These are phyloP conservation scores for Mesochorus sp. DNA, from an alignment of 2,888 invertebrate genomes.

Conservation along the genomic window DNA sequence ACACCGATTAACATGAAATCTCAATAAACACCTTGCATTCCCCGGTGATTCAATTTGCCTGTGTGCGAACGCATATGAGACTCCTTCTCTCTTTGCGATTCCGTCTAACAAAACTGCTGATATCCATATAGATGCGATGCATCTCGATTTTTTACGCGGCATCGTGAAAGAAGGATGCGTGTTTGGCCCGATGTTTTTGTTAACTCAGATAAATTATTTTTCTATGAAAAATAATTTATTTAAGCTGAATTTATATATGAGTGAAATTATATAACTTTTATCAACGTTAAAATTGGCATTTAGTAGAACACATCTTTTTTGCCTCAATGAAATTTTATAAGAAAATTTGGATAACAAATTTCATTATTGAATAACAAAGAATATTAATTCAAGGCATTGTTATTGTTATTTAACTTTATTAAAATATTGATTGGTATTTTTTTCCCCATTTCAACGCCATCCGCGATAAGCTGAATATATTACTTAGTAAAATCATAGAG, in stretches of 20 bases:
- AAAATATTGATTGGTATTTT: no score
- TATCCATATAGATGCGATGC: slow-evolving; percentile 71
- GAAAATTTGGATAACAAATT: no score
- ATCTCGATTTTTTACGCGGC: not conserved
- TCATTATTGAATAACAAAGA: no score
- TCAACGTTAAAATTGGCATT: slow-evolving; percentile 73
- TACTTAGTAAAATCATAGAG: no score
- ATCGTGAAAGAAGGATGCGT: slow-evolving; percentile 69
- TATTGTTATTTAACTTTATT: no score
- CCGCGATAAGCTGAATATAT: no score
- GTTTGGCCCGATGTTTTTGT: slow-evolving; percentile 27
- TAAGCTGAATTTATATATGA: no score
- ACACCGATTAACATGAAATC: slow-evolving; percentile 74
- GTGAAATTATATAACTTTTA: no score
- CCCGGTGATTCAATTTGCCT: slow-evolving; percentile 74
- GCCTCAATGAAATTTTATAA: no score
- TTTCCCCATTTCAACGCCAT: no score
- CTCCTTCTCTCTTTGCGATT: not conserved
- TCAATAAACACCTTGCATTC: slow-evolving; percentile 75
- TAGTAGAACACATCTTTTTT: slow-evolving; percentile 61
- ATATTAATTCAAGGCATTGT: no score
- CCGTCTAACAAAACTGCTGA: slow-evolving; percentile 58
- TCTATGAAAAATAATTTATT: no score
- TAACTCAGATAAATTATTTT: not conserved
- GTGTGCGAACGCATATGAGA: slow-evolving; percentile 38